These are phyloP conservation scores for Notamacropus eugenii DNA, from an alignment of 2,797 vertebrate genomes.

Conservation along the genomic window DNA sequence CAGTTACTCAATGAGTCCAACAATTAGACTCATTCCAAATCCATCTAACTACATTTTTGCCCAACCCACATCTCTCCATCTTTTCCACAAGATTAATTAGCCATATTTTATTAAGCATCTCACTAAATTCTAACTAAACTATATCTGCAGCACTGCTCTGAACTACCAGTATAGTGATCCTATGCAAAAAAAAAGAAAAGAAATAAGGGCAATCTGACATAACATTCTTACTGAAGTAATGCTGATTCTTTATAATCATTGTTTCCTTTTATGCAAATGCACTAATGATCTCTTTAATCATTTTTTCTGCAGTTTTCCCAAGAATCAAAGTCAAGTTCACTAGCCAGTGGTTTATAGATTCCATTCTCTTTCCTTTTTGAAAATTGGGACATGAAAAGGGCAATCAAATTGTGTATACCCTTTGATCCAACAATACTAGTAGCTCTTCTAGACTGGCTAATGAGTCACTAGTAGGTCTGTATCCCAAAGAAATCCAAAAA, in stretches of 20 bases:
- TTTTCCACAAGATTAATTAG: neutral
- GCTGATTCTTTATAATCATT: neutral
- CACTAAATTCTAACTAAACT: neutral
- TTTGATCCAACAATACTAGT: neutral
- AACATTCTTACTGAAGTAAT: neutral
- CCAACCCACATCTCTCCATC: neutral
- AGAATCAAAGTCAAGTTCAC: neutral
- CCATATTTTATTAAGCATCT: neutral
- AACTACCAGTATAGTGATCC: neutral
- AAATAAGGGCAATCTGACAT: neutral
- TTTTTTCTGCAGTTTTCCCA: neutral
- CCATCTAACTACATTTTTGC: neutral
- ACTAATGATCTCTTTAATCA: neutral
- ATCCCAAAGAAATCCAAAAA: neutral
- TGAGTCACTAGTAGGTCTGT: neutral
- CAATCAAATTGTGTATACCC: neutral
- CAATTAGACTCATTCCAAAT: neutral
- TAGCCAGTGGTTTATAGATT: neutral
- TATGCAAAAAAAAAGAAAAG: neutral
- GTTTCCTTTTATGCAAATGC: neutral
- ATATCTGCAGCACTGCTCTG: neutral
- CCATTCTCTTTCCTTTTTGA: neutral
- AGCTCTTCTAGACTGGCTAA: too few species aligned
- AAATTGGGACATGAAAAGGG: neutral
- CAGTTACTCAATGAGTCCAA: neutral